phyloP scores from a whole-genome alignment of 64 coral and sea anemone genomes.

The Astreopora myriophthalma region DNA sequence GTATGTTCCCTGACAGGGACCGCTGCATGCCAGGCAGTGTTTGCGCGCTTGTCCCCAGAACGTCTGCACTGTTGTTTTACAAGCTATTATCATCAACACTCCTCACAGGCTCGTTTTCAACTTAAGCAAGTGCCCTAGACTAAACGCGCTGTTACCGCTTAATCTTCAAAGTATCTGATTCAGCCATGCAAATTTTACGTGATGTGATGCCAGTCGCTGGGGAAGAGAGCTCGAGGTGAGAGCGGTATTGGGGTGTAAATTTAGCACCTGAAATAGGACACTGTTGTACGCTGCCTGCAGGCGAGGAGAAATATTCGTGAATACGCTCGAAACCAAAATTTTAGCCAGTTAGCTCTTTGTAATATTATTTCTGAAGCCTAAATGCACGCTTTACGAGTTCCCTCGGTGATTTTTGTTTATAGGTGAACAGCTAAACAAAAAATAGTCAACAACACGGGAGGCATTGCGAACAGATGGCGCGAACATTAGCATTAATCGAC shows the following conservation, averaged over 20 bases:
- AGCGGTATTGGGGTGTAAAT: not conserved
- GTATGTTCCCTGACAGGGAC: constrained; percentile 29
- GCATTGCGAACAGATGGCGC: constrained; percentile 22
- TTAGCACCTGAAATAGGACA: constrained; percentile 46
- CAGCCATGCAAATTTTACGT: constrained; percentile 32
- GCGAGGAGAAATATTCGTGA: not conserved
- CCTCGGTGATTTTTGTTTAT: not conserved
- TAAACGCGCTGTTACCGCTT: constrained; percentile 22
- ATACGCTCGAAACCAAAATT: not conserved
- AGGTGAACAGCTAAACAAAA: not conserved
- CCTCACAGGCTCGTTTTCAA: constrained; percentile 55
- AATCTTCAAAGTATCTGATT: constrained; percentile 39
- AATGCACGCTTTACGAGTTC: not conserved
- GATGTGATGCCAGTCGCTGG: constrained; percentile 3
- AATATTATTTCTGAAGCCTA: not conserved
- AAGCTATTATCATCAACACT: constrained; percentile 41
- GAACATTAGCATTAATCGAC: constrained; percentile 55
- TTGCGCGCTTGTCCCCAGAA: constrained; percentile 43
- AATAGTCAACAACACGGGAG: not conserved
- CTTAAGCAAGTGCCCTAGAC: constrained; percentile 60
- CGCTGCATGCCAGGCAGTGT: constrained; percentile 52
- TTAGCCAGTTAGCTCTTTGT: not conserved
- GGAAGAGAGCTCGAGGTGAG: constrained; percentile 2
- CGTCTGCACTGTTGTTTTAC: constrained; percentile 36
- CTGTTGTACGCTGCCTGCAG: not conserved